These are phyloP conservation scores for Tribolium madens DNA, from an alignment of 1,140 invertebrate genomes.

Conservation along the genomic window DNA sequence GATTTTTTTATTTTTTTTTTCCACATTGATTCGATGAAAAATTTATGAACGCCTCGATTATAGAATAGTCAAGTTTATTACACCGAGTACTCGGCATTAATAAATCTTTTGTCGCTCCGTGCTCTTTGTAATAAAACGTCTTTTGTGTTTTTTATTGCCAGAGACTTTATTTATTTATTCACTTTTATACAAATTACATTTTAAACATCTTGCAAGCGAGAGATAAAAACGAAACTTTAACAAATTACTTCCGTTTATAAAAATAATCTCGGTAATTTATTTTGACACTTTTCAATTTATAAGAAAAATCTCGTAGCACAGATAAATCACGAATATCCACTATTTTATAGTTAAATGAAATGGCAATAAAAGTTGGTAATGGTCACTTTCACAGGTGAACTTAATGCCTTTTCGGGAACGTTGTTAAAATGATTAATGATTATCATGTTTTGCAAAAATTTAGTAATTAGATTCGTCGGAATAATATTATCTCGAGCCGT, in stretches of 20 bases:
- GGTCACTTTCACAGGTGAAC: neutral
- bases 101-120: neutral
- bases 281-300: conserved; percentile 8
- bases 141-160: neutral
- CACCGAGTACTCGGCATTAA: neutral
- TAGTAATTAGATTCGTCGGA: conserved; percentile 3
- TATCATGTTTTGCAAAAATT: conserved; percentile 6
- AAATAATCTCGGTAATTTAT: conserved; percentile 27
- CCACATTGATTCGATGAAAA: neutral
- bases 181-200: neutral
- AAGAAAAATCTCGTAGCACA: neutral
- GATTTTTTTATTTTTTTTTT: too few relatives aligned
- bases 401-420: conserved; percentile 36
- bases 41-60: neutral
- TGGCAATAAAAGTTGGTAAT: too few relatives aligned
- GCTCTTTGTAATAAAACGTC: neutral
- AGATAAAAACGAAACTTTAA: conserved; percentile 19
- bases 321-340: neutral
- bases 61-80: neutral
- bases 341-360: neutral
- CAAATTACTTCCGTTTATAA: conserved; percentile 21
- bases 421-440: conserved; percentile 28
- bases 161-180: neutral
- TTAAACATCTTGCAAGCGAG: neutral
- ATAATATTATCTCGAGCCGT: conserved; percentile 14